phyloP scores from a whole-genome alignment of 2,888 invertebrate genomes.

The Cryptocheilus praepositus region DNA sequence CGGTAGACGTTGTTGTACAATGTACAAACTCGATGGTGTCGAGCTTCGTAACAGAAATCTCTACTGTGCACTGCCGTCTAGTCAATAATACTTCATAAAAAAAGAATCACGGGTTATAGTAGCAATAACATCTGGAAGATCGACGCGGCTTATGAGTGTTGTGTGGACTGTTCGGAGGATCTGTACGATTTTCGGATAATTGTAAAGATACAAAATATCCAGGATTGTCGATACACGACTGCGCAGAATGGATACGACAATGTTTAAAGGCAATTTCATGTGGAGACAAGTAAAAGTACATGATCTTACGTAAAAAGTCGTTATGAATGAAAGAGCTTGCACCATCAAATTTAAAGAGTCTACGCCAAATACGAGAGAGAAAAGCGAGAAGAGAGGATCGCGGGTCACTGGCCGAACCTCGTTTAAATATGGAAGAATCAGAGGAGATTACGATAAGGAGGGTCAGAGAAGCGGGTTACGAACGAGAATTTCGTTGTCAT shows the following conservation, averaged over 20 bases:
- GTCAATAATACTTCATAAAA: no score
- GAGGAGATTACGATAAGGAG: conserved; percentile 69
- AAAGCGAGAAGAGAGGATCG: conserved; percentile 36
- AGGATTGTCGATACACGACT: no score
- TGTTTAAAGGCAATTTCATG: no score
- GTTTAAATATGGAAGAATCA: conserved; percentile 74
- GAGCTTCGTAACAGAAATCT: conserved; percentile 12
- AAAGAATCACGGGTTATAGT: no score
- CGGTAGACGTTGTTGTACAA: conserved; percentile 7
- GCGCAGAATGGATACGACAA: no score
- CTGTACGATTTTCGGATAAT: no score
- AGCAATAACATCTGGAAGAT: no score
- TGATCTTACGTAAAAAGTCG: no score
- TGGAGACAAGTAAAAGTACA: background rate
- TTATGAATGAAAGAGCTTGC: conserved; percentile 22
- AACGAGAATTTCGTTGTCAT: conserved; percentile 71
- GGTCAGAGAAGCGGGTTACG: conserved; percentile 66
- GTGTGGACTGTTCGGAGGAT: no score
- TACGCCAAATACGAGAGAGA: conserved; percentile 28
- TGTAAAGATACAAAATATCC: no score
- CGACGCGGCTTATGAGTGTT: no score
- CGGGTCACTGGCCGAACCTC: conserved; percentile 66
- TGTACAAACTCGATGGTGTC: background rate
- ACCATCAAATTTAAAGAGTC: no score
- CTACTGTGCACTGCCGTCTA: background rate